Evolutionary conservation across 2,888 invertebrate genomes (phyloP).

Genomic region (Tromatobia lineatoria): DNA sequence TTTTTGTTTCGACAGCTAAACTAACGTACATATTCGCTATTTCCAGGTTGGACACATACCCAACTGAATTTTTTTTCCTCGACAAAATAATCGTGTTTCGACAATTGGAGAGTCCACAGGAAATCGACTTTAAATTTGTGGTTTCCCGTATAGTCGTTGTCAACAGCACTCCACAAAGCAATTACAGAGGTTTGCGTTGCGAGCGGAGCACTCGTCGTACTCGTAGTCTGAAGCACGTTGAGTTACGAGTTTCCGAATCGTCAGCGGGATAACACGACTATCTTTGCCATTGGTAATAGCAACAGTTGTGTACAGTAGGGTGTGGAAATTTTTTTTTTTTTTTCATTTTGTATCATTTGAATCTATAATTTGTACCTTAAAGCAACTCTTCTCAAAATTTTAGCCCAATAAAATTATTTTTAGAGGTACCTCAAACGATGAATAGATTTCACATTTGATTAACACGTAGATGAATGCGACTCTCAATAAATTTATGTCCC

Average conservation of each 20-base stretch:
- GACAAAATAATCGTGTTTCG: not conserved
- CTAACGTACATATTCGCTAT: not conserved
- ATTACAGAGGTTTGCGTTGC: conserved; percentile 17
- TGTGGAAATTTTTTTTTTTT: too few relatives aligned
- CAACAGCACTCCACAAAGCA: conserved; percentile 19
- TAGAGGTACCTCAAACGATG: too few relatives aligned
- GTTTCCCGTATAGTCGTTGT: not conserved
- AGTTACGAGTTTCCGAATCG: conserved; percentile 34
- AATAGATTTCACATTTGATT: too few relatives aligned
- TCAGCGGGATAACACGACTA: conserved; percentile 25
- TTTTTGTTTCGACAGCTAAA: not conserved
- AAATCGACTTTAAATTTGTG: conserved; percentile 11
- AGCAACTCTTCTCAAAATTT: too few relatives aligned
- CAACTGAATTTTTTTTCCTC: not conserved
- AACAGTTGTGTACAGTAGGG: conserved; percentile 1
- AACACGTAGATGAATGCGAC: too few relatives aligned
- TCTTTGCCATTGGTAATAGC: conserved; percentile 10
- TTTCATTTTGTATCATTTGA: too few relatives aligned
- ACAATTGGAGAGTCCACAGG: too few relatives aligned
- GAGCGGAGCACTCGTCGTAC: not conserved
- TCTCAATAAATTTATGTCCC: too few relatives aligned
- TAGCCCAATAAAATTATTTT: too few relatives aligned
- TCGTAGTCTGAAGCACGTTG: conserved; percentile 9
- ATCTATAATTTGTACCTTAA: too few relatives aligned
- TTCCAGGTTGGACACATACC: not conserved